Conservation (phyloP, 1,140 invertebrate genomes). For the Bombus waltoni region DNA sequence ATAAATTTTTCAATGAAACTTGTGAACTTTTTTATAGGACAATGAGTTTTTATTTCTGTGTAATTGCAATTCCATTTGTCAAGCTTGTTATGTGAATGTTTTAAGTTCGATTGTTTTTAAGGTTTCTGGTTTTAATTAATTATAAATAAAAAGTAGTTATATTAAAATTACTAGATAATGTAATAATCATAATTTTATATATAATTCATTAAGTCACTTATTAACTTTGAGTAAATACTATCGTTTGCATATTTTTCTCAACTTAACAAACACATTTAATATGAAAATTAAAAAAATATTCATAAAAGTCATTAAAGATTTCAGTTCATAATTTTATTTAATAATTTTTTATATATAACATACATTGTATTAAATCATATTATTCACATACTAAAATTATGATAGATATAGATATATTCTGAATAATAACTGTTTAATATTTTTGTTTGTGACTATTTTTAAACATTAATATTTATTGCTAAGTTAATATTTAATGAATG, state of each 20-base stretch:
- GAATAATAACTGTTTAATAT: not conserved
- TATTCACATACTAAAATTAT: slow-evolving; percentile 9
- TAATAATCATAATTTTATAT: not conserved
- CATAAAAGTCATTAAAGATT: slow-evolving; percentile 7
- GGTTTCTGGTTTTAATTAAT: not conserved
- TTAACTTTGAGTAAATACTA: not conserved
- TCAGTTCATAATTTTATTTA: slow-evolving; percentile 3
- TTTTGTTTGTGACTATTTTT: not conserved
- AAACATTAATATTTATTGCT: slow-evolving; percentile 28
- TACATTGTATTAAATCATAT: not conserved
- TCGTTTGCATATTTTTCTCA: slow-evolving; percentile 2
- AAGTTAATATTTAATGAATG: slow-evolving; percentile 4
- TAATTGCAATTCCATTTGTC: slow-evolving; percentile 1
- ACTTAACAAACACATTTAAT: slow-evolving; percentile 2
- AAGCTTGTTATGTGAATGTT: slow-evolving; percentile 32
- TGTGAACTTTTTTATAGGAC: not conserved
- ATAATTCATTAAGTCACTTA: slow-evolving; percentile 20
- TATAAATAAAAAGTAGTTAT: slow-evolving; percentile 6
- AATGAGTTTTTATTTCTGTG: not conserved
- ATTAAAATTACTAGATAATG: not conserved
- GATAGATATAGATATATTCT: not conserved
- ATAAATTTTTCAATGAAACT: not conserved
- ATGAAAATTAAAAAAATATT: not conserved
- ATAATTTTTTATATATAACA: slow-evolving; percentile 5
- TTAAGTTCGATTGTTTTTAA: slow-evolving; percentile 6